Evolutionary conservation across 2,113 vertebrate species (phyloP), one percentile per base, ranked within the genome.

Genomic region (Melanerpes aurifrons): DNA sequence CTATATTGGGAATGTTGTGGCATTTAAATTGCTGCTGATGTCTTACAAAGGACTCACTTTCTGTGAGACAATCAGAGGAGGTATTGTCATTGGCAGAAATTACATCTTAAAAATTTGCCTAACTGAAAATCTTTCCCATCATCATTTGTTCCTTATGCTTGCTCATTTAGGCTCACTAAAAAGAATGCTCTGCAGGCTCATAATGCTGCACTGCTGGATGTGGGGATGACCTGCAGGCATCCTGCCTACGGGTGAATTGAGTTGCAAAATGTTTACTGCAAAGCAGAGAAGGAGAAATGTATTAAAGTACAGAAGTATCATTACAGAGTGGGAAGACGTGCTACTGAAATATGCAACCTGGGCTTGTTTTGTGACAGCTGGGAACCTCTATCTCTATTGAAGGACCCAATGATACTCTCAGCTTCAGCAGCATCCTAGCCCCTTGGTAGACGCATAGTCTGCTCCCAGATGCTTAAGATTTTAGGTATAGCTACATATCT

Each of bases 1-100:
- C 31, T 9, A 12, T 4, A 0, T 0, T 31, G 67, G 9, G 12
- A 20, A 25, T 11, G 5, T 9, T 64, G 40, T 40, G 18, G 16
- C 8, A 3, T 40, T 56, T 68, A 18, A 35, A 63, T 12, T 25
- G 40, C 17, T 17, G 7, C 22, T 53, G 32, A 32, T 53, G 28
- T 74, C 13, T 13, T 62, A 0, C 1, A 19, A 29, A 62, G 28
- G 66, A 10, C 78, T 59, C 0, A 0, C 6, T 2, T 58, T 63
- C 29, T 31, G 35, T 47, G 64, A 64, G n/a, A 13, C 0, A 0
- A n/a, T 10, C 24, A 78, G 63, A 68, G 15, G 10, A 32, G 10
- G 12, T 28, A 45, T 7, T 29, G 15, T 19, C 15, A 32, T 43
- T 3, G 2, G 3, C 26, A 31, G 6, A 70, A 17, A 48, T 8